phyloP scores from a whole-genome alignment of 1,140 invertebrate species.

The Brachionus rotundiformis region DNA sequence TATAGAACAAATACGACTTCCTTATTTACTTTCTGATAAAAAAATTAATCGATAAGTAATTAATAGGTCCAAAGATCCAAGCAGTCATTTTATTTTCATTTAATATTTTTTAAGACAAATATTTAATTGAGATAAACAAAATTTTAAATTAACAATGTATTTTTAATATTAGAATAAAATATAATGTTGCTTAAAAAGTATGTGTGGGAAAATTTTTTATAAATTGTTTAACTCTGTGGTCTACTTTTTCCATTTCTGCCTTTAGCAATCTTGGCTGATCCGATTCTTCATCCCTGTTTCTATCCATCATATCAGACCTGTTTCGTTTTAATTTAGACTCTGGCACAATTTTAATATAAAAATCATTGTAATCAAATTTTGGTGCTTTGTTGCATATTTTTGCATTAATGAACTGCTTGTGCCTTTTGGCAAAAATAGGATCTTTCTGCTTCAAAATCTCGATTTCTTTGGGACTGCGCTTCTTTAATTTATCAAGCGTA shows the following conservation, averaged over 20 bases:
- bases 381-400: slow-evolving; percentile 48
- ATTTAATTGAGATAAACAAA: background rate
- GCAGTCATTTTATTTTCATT: background rate
- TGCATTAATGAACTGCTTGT: slow-evolving; percentile 31
- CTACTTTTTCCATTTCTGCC: slow-evolving; percentile 17
- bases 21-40: background rate
- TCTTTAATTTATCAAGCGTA: background rate
- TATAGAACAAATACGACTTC: too few relatives aligned
- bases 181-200: background rate
- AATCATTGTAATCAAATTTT: slow-evolving; percentile 34
- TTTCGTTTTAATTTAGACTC: background rate
- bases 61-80: background rate
- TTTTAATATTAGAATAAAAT: background rate
- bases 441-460: slow-evolving; percentile 24
- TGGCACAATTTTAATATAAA: slow-evolving; percentile 20
- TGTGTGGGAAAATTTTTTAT: slow-evolving; percentile 27
- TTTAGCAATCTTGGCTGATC: slow-evolving; percentile 10
- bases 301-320: background rate
- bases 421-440: slow-evolving; percentile 41
- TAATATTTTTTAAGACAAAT: background rate
- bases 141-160: background rate
- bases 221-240: slow-evolving; percentile 40
- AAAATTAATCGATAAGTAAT: background rate
- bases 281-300: background rate
- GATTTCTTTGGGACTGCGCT: background rate